Evolutionary conservation across 2,888 invertebrate genomes (phyloP), one percentile per base, ranked within the genome.

Genomic region (Cylloceria caligata): DNA sequence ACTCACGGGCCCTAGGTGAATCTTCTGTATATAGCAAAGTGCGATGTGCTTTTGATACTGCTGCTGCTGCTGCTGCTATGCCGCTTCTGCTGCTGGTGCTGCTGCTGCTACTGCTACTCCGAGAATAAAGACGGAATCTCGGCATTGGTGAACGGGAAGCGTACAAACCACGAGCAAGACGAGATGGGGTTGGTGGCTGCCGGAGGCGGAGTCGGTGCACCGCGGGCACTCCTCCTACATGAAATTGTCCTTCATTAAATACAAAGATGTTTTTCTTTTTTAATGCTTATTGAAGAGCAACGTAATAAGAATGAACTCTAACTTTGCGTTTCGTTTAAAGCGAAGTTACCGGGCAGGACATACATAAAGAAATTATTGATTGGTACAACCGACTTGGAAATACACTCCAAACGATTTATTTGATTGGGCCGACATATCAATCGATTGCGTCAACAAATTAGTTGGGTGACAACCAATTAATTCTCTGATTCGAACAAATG

Each of bases 241-340:
- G 42, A 74, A 80, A 80, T 80, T 68, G 79, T 74, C 73, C 73
- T 80, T 68, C 52, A 74, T 80, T 74, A 73, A 42, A 24, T 68
- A 74, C 42, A 68, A 62, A 62, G 52, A 74, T 52, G n/a, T 62
- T 80, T 57, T 78, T n/a, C n/a, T n/a, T n/a, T n/a, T n/a, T n/a
- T 36, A 9, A 16, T 55, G 39, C 36, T 24, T 16, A 21, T 24
- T 60, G 57, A 47, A 30, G 55, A 62, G 64, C 24, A 62, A 62
- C 27, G 76, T 60, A 60, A 68, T 36, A 39, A 60, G 36, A 49
- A 69, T 69, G 36, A 62, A 21, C 9, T 47, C 16, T 19, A 11
- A 52, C 34, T 16, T 42, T 36, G 4, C 39, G 21, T 64, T n/a
- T 24, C 5, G 24, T 24, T 64, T 24, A 11, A 64, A 24, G 4